Evolutionary conservation across 2,888 invertebrate genomes (phyloP), one percentile per base, ranked within the genome.

Genomic region (Heliconius erato): DNA sequence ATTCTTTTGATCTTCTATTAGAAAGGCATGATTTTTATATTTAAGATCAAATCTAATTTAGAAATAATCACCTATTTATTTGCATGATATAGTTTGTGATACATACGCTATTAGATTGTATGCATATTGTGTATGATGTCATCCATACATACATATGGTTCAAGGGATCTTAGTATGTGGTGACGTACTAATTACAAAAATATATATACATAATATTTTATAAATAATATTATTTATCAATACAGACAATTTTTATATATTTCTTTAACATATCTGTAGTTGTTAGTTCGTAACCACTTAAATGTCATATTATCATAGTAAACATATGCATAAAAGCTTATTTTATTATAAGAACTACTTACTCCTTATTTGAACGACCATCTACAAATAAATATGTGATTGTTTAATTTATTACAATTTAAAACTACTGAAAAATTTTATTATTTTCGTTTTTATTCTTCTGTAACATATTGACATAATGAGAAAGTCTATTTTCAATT

Each of bases 111-210:
- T 88, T 88, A 90, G 90, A 91, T 89, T 88, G 89, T 91, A 85
- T 85, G 85, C 89, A 90, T 90, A 88, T 83, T 76, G n/a, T 76
- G 76, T 76, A 79, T 78, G 65, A 49, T 54, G 40, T 76, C 59
- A 35, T 72, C 59, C 54, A 74, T 74, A 28, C 74, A 79, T 83
- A 85, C 88, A 88, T 89, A 89, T 89, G 92, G 94, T 92, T 90
- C 88, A 89, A 90, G 92, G 91, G 88, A 82, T 76, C 68, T 71
- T 90, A 90, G 91, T 89, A 87, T 88, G 63, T 76, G 71, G 71
- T 44, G 71, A 76, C 74, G 59, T 63, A 76, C 59, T 76, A 40
- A 35, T 40, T 14, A 26, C 9, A 26, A 44, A 44, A 44, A 35
- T 35, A 35, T 35, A 40, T 71, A 71, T 71, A 28, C 26, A 6